Evolutionary conservation across 2,113 vertebrate genomes (phyloP), one percentile per base, ranked within the genome.

Genomic region (Pseudorasbora parva): DNA sequence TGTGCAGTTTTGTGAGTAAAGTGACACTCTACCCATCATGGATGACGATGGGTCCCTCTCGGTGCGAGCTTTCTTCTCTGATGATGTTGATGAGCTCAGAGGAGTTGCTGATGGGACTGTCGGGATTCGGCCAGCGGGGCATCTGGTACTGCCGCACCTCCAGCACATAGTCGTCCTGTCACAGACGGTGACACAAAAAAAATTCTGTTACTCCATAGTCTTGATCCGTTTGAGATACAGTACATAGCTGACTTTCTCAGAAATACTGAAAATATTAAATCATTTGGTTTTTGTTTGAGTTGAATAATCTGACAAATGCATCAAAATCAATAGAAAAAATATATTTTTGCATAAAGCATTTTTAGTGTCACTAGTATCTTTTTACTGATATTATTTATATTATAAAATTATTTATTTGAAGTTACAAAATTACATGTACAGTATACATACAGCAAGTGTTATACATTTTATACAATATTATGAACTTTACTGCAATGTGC

Each of bases 61-160:
- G 93, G 62, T 21, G 94, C 66, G 93, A 90, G 81, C 95, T 93
- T 92, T 96, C 96, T 84, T 98, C 96, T 92, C 95, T 95, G 88
- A 98, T 95, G 41, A 94, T 81, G 91, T 92, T 95, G 89, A 97
- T 92, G 59, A 99, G 92, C 89, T 99, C 96, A 88, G 99, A 99
- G 30, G 95, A 95, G 94, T 97, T 98, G 88, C 98, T 96, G 86
- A 98, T 97, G 45, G 96, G 95, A 51, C 97, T 96, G 89, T 99
- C 98, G 3, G 97, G 97, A 93, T 99, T 97, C 85, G 97, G 98
- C 98, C 98, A 99, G 84, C 94, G 97, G 87, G 96, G 92, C 87
- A 95, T 93, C 90, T 95, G 96, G 90, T 95, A 98, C 92, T 96
- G 96, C 59, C 95, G 95, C 82, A 99, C 97, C 92, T 97, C 96